Percentiles rank a stretch among this genome's conserved stretches.
Evolutionary conservation across 2,888 invertebrate species (phyloP).

Genomic region (Morpho achilles): DNA sequence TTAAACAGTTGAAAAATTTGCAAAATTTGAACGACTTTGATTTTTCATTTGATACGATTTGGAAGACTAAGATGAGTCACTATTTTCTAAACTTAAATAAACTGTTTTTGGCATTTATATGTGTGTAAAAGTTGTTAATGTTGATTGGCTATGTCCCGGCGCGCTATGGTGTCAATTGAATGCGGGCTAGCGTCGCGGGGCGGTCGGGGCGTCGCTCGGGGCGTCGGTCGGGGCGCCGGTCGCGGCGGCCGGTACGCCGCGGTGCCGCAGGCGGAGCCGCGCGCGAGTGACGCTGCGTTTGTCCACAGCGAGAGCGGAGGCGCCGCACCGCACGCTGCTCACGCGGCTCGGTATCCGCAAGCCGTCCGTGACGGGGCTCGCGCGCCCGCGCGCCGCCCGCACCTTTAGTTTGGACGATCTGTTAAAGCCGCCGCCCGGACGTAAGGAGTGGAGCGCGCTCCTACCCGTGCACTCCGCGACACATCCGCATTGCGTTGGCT

Average conservation of each 20-base stretch:
- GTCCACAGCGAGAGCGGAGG: conserved; percentile 44
- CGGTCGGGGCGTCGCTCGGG: conserved; percentile 26
- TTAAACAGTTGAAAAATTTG: no score
- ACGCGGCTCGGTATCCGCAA: conserved; percentile 92
- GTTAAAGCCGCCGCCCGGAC: conserved; percentile 89
- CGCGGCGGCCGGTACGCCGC: conserved; percentile 42
- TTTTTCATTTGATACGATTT: no score
- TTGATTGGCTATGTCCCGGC: conserved; percentile 14
- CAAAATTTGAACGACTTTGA: no score
- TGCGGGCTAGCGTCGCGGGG: conserved; percentile 16
- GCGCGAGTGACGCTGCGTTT: conserved; percentile 31
- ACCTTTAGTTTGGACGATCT: conserved; percentile 94
- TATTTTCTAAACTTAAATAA: no score
- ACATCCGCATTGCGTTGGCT: neutral
- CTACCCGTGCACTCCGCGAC: conserved; percentile 56
- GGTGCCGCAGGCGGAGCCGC: conserved; percentile 50
- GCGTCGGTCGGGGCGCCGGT: conserved; percentile 26
- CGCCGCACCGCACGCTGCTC: conserved; percentile 82
- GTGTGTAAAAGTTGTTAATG: conserved; percentile 7
- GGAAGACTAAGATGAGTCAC: no score
- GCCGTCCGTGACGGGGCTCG: conserved; percentile 90
- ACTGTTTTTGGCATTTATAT: neutral
- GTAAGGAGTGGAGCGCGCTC: conserved; percentile 81
- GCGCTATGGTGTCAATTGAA: conserved; percentile 4
- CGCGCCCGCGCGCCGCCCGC: conserved; percentile 85